Base-by-base conservation (phyloP, 2,113 vertebrate species). In the Chaetodon trifascialis region DNA sequence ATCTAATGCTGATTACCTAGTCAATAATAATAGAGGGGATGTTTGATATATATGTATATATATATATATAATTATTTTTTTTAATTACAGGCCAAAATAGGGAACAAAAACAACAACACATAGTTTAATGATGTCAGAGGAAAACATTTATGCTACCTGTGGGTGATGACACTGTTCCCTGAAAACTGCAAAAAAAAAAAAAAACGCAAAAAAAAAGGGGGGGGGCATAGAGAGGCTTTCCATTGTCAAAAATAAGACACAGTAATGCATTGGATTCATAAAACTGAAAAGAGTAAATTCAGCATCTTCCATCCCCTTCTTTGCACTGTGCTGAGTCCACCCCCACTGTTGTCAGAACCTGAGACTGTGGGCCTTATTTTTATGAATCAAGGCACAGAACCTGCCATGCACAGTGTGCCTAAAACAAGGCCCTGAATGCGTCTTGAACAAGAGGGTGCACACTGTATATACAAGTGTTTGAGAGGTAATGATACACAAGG, bases 61-160 rank as follows among this genome's bases (percentile, higher is more conserved):
- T 40, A 40, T 40, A 40, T 4, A 40, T 40, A 8, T 40, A 2
- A 40, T 40, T 7, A n/a, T 40, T 46, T 56, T 14, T 25, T 69
- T n/a, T 23, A 76, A 46, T 47, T 59, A 75, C 44, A 74, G 14
- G 14, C 21, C 42, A 5, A 38, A 70, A 59, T 16, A 74, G 17
- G 6, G 54, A 47, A 84, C 12, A 38, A 52, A 66, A 73, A 68
- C 59, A 49, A 87, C 14, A 88, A 77, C 49, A 83, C 21, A 51
- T 64, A 49, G 60, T 3, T 59, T 56, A 77, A 73, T 76, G 69
- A 87, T 82, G 63, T 34, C 30, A 34, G 68, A 79, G 72, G 17
- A 83, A 77, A 84, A 86, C 76, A 62, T 73, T 46, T 30, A 84
- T 92, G 92, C 86, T 92, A 91, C 91, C 81, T 47, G 80, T 68